These are phyloP conservation scores for Protophormia terraenovae DNA, from an alignment of 2,888 invertebrate species.

Conservation along the genomic window DNA sequence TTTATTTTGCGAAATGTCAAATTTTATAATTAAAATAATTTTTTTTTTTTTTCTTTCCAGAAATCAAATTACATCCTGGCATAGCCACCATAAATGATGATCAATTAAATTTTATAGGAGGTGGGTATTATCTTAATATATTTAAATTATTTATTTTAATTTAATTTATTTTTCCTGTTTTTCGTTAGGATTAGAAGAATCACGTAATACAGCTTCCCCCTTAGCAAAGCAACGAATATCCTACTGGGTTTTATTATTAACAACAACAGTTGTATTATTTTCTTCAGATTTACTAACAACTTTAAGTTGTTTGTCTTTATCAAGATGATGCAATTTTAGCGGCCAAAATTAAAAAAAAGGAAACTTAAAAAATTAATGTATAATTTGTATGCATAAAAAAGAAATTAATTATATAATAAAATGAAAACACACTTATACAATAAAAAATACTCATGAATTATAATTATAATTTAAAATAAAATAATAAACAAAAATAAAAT, in stretches of 20 bases:
- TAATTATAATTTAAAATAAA: conserved; percentile 51
- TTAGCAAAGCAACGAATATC: conserved; percentile 56
- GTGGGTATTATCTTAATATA: conserved; percentile 68
- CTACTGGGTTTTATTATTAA: conserved; percentile 32
- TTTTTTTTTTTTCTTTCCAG: conserved; percentile 70
- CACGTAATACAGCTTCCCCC: conserved; percentile 43
- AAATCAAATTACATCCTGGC: conserved; percentile 81
- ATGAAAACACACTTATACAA: conserved; percentile 50
- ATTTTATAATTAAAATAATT: no score
- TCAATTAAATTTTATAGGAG: conserved; percentile 79
- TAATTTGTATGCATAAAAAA: conserved; percentile 61
- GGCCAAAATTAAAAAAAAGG: conserved; percentile 1
- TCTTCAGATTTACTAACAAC: neutral
- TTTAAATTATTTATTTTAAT: neutral
- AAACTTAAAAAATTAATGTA: conserved; percentile 36
- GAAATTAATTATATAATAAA: neutral
- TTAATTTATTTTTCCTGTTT: neutral
- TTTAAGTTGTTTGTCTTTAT: conserved; percentile 38
- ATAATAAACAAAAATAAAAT: neutral
- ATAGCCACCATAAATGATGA: conserved; percentile 79
- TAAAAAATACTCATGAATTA: conserved; percentile 66
- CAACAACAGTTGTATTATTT: conserved; percentile 28
- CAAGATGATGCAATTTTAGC: conserved; percentile 61
- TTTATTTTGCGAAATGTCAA: no score
- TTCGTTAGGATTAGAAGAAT: conserved; percentile 57